phyloP scores from a whole-genome alignment of 2,113 vertebrate genomes.

The Morone saxatilis region DNA sequence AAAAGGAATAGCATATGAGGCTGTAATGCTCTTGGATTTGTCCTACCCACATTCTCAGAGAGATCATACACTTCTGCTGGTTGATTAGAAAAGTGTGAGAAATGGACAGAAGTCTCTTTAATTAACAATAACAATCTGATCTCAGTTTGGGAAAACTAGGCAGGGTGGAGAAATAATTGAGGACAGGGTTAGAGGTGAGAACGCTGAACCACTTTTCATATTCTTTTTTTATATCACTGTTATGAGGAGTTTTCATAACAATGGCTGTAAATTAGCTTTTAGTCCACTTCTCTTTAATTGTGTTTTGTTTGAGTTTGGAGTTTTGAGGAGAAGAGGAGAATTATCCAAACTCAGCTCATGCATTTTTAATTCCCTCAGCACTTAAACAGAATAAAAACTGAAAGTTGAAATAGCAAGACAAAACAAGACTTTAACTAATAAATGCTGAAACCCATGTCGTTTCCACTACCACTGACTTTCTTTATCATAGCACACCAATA shows the following conservation, averaged over 20 bases:
- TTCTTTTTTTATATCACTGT: conserved; percentile 10
- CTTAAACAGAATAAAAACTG: conserved; percentile 25
- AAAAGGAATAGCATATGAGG: conserved; percentile 83
- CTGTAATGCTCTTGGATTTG: conserved; percentile 74
- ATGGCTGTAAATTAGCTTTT: conserved; percentile 52
- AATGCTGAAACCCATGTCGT: conserved; percentile 19
- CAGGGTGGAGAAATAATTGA: conserved; percentile 38
- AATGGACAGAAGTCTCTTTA: conserved; percentile 69
- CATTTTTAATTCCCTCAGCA: conserved; percentile 44
- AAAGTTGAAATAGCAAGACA: conserved; percentile 27
- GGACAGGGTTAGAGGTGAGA: conserved; percentile 47
- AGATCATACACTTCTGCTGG: conserved; percentile 67
- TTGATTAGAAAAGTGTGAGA: conserved; percentile 73
- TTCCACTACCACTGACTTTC: background rate
- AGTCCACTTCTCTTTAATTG: conserved; percentile 41
- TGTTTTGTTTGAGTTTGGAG: conserved; percentile 34
- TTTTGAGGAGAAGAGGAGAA: conserved; percentile 15
- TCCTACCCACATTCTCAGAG: conserved; percentile 65
- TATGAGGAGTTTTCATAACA: conserved; percentile 40
- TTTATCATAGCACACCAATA: conserved; percentile 4
- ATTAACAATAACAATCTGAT: conserved; percentile 75
- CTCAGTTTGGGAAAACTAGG: conserved; percentile 34
- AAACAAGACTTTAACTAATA: conserved; percentile 15
- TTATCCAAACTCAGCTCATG: conserved; percentile 39
- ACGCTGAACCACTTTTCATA: conserved; percentile 14